Base-by-base conservation (phyloP, 2,888 invertebrate genomes). In the Zhengitettix transpicula region DNA sequence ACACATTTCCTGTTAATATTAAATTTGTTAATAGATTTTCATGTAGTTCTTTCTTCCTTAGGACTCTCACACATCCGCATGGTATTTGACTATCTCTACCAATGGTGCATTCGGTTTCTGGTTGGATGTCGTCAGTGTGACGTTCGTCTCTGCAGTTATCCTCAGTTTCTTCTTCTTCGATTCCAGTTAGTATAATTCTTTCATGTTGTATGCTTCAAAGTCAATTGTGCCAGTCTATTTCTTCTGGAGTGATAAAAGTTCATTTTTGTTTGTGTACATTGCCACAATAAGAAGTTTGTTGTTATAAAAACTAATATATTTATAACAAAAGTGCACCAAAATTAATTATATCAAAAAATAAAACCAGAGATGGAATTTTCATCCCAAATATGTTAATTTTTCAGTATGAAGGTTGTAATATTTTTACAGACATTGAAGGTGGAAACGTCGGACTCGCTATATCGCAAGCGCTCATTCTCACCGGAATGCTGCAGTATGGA, bases 401-500 rank as follows among this genome's bases (percentile, higher is more conserved):
- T n/a, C n/a, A n/a, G n/a, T n/a, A n/a, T n/a, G n/a, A n/a, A n/a
- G n/a, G n/a, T n/a, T n/a, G n/a, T 7, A 28, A 28, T 28, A 2
- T 2, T 28, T 28, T 60, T 61, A 14, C 56, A n/a, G 69, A 71
- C 47, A 79, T 79, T 1, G 73, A 75, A 61, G 82, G 84, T 2
- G 85, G 85, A 0, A 78, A 83, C 68, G 84, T 87, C 1, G 87
- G 87, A 7, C 72, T 88, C 56, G 85, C 84, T 0, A 77, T 88
- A 63, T 84, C 85, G 41, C 86, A 87, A 66, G 82, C 84, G 62
- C 72, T 86, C 59, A 82, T 85, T 65, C 69, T 90, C 62, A 86
- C 87, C 59, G 89, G 86, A 63, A 85, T 89, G 84, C 80, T 90
- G 60, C 89, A 89, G 70, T 83, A 84, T 74, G 88, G 87, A 10